Conservation (phyloP, 2,113 vertebrate genomes). For the Cariama cristata region DNA sequence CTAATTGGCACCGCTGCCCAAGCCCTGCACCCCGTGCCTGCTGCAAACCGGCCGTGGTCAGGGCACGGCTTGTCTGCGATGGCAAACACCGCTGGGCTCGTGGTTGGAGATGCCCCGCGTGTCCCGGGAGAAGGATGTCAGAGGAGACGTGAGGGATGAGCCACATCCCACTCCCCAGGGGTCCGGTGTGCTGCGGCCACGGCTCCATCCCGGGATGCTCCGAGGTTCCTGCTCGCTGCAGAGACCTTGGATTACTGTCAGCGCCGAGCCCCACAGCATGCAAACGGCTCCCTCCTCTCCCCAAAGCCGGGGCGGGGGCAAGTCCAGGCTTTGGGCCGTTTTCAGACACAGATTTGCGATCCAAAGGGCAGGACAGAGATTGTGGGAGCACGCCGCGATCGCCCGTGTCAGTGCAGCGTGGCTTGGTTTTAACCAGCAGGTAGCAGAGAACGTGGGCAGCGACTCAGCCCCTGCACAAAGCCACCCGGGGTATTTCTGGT, state of each 20-base stretch:
- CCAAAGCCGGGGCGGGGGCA: not conserved
- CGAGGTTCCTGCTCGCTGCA: not conserved
- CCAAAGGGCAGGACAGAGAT: not conserved
- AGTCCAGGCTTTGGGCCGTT: not conserved
- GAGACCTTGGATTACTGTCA: constrained; percentile 14
- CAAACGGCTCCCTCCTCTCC: not conserved
- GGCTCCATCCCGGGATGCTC: not conserved
- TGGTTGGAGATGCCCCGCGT: rapidly evolving
- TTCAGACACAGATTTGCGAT: not conserved
- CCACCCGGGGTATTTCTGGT: not conserved
- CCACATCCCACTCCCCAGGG: not conserved
- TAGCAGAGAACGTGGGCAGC: rapidly evolving
- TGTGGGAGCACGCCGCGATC: rapidly evolving
- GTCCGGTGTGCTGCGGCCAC: rapidly evolving
- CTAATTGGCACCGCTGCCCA: rapidly evolving
- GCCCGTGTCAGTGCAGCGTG: rapidly evolving
- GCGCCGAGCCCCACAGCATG: rapidly evolving
- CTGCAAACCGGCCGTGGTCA: not conserved
- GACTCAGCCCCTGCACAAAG: not conserved
- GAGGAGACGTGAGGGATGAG: not conserved
- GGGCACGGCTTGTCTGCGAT: rapidly evolving
- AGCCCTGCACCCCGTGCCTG: not conserved
- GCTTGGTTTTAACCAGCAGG: not conserved
- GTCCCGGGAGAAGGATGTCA: rapidly evolving
- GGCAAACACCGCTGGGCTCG: rapidly evolving